Percentiles rank a stretch among this genome's conserved stretches.
Evolutionary conservation across 2,113 vertebrate genomes (phyloP).

Genomic region (Plecotus auritus): DNA sequence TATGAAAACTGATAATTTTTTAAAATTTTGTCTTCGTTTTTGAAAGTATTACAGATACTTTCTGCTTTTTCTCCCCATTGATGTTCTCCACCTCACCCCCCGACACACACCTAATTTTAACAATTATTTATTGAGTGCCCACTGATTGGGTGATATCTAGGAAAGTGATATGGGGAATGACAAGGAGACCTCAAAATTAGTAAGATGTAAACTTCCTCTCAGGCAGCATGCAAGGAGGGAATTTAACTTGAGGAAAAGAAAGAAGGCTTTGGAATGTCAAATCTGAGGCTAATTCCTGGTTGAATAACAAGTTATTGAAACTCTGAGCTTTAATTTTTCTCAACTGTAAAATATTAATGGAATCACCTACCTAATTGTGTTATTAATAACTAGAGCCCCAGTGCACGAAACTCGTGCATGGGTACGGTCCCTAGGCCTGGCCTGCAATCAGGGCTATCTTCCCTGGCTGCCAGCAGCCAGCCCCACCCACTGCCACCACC

Average conservation of each 20-base stretch:
- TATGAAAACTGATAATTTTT: background rate
- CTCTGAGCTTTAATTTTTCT: slow-evolving; percentile 33
- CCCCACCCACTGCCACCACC: too few relatives aligned
- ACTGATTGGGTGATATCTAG: background rate
- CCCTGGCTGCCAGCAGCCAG: too few relatives aligned
- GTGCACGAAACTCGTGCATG: too few relatives aligned
- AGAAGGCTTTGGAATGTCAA: background rate
- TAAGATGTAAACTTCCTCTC: background rate
- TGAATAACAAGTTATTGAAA: background rate
- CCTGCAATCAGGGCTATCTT: too few relatives aligned
- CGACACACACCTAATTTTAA: background rate
- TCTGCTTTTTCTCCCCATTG: too few relatives aligned
- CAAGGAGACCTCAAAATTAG: background rate
- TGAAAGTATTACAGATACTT: too few relatives aligned
- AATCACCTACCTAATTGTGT: background rate
- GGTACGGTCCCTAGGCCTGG: too few relatives aligned
- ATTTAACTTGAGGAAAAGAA: background rate
- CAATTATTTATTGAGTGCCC: background rate
- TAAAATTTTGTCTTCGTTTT: background rate
- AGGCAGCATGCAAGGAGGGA: background rate
- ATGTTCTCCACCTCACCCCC: too few relatives aligned
- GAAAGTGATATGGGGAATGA: background rate
- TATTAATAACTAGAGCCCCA: background rate
- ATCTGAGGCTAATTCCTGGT: background rate
- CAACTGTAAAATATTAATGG: background rate